Percentiles rank a stretch among this genome's conserved stretches.
phyloP scores from a whole-genome alignment of 2,797 vertebrate genomes.

The Florisuga fusca region DNA sequence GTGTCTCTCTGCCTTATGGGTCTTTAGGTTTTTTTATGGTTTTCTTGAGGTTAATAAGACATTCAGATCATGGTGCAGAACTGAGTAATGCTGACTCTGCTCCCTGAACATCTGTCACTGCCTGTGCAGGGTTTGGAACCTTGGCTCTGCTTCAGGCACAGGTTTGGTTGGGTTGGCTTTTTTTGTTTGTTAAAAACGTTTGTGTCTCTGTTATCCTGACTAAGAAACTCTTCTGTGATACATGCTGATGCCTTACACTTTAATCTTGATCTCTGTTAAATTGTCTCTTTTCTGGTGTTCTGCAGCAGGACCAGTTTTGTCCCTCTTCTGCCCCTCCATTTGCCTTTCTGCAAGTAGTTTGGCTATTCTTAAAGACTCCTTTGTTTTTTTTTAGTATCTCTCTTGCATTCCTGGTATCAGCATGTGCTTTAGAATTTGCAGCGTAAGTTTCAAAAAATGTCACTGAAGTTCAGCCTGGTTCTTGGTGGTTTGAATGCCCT shows the following conservation, averaged over 20 bases:
- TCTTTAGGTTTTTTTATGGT: not conserved
- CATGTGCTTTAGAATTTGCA: not conserved
- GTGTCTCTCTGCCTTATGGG: not conserved
- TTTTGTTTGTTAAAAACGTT: not conserved
- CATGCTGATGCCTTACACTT: not conserved
- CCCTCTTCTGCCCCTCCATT: not conserved
- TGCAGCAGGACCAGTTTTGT: not conserved
- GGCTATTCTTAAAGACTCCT: not conserved
- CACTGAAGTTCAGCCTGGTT: not conserved
- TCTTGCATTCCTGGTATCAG: not conserved
- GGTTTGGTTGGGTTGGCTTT: not conserved
- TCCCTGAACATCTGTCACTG: not conserved
- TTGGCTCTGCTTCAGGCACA: not conserved
- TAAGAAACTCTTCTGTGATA: not conserved
- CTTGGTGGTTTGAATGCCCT: accelerated
- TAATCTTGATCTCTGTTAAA: not conserved
- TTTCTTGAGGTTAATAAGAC: not conserved
- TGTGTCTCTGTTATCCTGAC: not conserved
- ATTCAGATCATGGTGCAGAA: not conserved
- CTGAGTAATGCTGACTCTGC: not conserved
- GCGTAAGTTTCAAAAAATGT: not conserved
- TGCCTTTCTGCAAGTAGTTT: not conserved
- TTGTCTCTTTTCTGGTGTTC: not conserved
- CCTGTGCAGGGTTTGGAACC: not conserved
- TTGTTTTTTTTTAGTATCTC: not conserved